Evolutionary conservation across 2,113 vertebrate genomes (phyloP).

Genomic region (Pseudopipra pipra): DNA sequence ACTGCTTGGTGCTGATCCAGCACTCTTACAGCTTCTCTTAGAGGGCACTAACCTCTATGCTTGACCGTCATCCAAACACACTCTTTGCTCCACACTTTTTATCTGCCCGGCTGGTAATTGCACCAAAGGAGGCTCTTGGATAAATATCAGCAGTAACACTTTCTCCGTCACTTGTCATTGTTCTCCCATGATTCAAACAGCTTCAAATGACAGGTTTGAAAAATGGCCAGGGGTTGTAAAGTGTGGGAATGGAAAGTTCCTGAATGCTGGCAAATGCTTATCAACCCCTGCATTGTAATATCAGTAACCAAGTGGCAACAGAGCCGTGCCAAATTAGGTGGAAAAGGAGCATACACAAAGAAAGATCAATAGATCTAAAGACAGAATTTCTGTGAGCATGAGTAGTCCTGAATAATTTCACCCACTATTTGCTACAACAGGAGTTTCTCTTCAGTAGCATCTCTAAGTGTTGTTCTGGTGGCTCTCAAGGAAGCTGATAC

Average conservation of each 20-base stretch:
- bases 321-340: conserved; percentile 50
- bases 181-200: conserved; percentile 39
- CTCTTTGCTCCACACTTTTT: not conserved
- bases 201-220: conserved; percentile 37
- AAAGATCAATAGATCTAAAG: conserved; percentile 5
- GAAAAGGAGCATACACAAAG: conserved; percentile 3
- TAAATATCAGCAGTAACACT: conserved; percentile 43
- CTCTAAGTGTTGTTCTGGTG: not conserved
- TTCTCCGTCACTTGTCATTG: conserved; percentile 47
- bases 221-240: not conserved
- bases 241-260: conserved; percentile 66
- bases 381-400: not conserved
- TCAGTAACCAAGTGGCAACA: conserved; percentile 19
- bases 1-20: not conserved
- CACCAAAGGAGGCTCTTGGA: conserved; percentile 30
- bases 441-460: not conserved
- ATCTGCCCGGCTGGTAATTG: conserved; percentile 29
- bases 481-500: not conserved
- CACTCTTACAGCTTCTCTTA: not conserved
- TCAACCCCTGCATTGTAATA: conserved; percentile 29
- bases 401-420: conserved; percentile 8
- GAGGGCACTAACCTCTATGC: not conserved
- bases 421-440: not conserved
- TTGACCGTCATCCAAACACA: not conserved
- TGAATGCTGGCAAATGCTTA: conserved; percentile 56